These are phyloP conservation scores for Agrilus cyanescens DNA, from an alignment of 2,888 invertebrate genomes.

Conservation along the genomic window DNA sequence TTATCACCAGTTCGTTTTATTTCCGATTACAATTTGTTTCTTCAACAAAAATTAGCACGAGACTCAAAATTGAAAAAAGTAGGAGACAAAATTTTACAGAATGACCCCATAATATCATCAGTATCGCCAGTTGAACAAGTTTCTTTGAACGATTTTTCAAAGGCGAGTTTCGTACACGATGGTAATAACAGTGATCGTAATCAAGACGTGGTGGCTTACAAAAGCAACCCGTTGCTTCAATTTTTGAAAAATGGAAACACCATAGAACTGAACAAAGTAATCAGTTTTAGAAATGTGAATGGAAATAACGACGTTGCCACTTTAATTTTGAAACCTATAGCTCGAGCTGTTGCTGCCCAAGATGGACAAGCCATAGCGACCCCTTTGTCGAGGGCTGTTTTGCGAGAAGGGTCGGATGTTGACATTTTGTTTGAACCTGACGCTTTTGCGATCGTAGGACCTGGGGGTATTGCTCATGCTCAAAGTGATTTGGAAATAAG, in stretches of 20 bases:
- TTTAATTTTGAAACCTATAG: conserved; percentile 50
- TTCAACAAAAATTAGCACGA: too few species aligned
- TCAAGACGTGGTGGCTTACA: conserved; percentile 22
- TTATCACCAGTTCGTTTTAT: too few species aligned
- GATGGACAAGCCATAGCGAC: conserved; percentile 58
- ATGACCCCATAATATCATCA: conserved; percentile 3
- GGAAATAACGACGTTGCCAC: conserved; percentile 27
- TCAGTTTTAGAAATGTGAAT: conserved; percentile 21
- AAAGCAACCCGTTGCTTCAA: conserved; percentile 27
- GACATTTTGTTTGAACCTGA: conserved; percentile 55
- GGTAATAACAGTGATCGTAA: neutral
- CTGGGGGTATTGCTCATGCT: conserved; percentile 65
- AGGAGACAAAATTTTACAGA: too few species aligned
- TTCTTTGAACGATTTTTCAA: neutral
- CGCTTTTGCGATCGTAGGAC: conserved; percentile 61
- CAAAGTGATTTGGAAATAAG: conserved; percentile 52
- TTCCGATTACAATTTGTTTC: too few species aligned
- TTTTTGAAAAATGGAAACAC: conserved; percentile 27
- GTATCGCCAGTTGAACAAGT: conserved; percentile 4
- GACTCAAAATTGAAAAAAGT: too few species aligned
- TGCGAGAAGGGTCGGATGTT: conserved; percentile 47
- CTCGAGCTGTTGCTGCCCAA: conserved; percentile 52
- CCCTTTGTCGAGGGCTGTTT: conserved; percentile 53
- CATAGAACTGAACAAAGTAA: conserved; percentile 21
- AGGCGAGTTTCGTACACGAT: neutral